Conservation (phyloP, 2,888 invertebrate genomes). For the Clusia tigrina region DNA sequence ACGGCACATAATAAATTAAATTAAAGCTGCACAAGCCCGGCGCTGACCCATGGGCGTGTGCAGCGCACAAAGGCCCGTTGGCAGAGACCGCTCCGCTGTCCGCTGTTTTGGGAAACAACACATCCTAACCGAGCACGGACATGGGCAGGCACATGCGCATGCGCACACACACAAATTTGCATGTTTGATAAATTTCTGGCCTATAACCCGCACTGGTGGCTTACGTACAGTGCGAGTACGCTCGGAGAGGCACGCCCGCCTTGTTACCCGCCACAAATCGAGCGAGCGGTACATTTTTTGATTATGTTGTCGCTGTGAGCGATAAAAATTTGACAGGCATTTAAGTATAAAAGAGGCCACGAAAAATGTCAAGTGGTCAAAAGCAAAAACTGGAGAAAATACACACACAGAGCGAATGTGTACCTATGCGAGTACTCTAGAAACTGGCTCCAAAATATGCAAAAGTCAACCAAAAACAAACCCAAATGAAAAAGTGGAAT, state of each 20-base stretch:
- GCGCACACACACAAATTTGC: slow-evolving; percentile 2
- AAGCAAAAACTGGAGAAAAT: not conserved
- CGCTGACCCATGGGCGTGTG: not conserved
- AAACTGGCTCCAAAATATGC: not conserved
- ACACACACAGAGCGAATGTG: not conserved
- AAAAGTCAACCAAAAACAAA: not conserved
- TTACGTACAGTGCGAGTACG: not conserved
- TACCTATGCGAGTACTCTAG: not conserved
- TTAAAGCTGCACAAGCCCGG: not conserved
- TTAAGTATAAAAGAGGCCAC: not conserved
- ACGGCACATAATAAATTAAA: not conserved
- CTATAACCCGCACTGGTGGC: not conserved
- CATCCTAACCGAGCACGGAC: no score
- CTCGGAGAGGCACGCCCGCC: no score
- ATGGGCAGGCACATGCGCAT: not conserved
- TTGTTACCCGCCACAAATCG: no score
- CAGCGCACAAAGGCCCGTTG: not conserved
- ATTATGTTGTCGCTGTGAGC: not conserved
- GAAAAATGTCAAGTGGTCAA: slow-evolving; percentile 1
- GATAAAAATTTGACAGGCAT: slow-evolving; percentile 4
- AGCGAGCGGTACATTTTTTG: not conserved
- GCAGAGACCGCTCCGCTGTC: not conserved
- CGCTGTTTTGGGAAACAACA: no score
- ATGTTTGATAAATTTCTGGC: slow-evolving; percentile 1
- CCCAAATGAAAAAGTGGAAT: not conserved